These are phyloP conservation scores for Synodontis membranacea DNA, from an alignment of 2,113 vertebrate species.

Conservation along the genomic window DNA sequence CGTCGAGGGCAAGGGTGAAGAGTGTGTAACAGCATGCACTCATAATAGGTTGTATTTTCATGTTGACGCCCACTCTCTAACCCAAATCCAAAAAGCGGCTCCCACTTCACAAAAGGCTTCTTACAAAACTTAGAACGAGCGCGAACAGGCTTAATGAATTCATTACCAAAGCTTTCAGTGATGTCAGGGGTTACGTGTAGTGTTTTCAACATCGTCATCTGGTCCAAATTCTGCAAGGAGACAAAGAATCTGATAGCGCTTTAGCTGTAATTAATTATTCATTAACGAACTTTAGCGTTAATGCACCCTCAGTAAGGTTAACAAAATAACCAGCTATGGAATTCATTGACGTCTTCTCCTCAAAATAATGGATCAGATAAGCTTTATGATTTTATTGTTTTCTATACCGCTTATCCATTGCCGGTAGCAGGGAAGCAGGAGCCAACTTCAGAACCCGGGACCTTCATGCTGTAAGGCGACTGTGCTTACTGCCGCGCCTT, in stretches of 20 bases:
- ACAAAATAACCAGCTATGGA: neutral
- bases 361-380: neutral
- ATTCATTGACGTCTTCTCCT: neutral
- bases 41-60: conserved; percentile 29
- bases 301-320: neutral
- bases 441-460: too few relatives aligned
- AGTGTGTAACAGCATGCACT: conserved; percentile 19
- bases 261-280: neutral
- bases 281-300: neutral
- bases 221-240: neutral
- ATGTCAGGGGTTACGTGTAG: conserved; percentile 7
- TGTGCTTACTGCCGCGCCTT: too few relatives aligned
- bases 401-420: too few relatives aligned
- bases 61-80: conserved; percentile 8
- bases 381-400: neutral
- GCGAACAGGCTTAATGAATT: conserved; percentile 23
- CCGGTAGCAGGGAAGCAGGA: too few relatives aligned
- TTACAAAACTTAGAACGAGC: neutral
- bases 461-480: too few relatives aligned
- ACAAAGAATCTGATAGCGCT: neutral
- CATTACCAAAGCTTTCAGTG: conserved; percentile 1
- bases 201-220: neutral
- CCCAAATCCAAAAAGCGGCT: neutral
- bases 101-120: conserved; percentile 7
- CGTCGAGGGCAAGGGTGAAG: conserved; percentile 24